Conservation (phyloP, 2,888 invertebrate genomes). For the Odontocolon sp. region DNA sequence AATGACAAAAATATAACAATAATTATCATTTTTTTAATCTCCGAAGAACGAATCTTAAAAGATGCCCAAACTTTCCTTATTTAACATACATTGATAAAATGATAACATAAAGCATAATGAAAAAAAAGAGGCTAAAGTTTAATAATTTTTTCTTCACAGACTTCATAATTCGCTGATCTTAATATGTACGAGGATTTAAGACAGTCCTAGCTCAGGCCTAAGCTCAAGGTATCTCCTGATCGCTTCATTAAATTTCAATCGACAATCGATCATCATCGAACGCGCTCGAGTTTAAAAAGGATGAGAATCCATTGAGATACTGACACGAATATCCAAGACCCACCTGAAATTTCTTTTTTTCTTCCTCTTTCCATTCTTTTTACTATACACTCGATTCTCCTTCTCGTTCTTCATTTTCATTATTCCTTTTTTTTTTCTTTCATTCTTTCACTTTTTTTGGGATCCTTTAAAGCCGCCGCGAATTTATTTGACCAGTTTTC, state of each 20-base stretch:
- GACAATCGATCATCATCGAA: slow-evolving; percentile 68
- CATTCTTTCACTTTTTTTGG: slow-evolving; percentile 60
- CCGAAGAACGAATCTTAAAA: too few relatives aligned
- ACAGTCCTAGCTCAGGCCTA: too few relatives aligned
- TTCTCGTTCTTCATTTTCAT: slow-evolving; percentile 1
- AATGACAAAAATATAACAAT: too few relatives aligned
- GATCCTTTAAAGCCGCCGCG: slow-evolving; percentile 3
- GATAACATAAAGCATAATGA: too few relatives aligned
- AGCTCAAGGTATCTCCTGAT: slow-evolving; percentile 60
- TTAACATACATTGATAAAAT: too few relatives aligned
- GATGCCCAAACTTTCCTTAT: too few relatives aligned
- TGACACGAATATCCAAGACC: slow-evolving; percentile 63
- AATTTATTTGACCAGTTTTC: slow-evolving; percentile 16
- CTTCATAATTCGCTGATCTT: too few relatives aligned
- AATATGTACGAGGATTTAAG: too few relatives aligned
- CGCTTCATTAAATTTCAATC: slow-evolving; percentile 25
- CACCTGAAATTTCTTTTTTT: neutral
- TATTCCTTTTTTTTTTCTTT: slow-evolving; percentile 45
- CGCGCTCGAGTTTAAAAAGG: slow-evolving; percentile 39
- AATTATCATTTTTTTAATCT: too few relatives aligned
- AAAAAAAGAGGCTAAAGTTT: too few relatives aligned
- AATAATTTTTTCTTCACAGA: too few relatives aligned
- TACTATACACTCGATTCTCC: neutral
- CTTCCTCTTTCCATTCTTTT: too few relatives aligned
- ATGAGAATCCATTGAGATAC: slow-evolving; percentile 68